A percentile compares a stretch with the other conserved stretches of the same genome.
Conservation (phyloP, 2,888 invertebrate genomes). For the Tortricodes alternella region DNA sequence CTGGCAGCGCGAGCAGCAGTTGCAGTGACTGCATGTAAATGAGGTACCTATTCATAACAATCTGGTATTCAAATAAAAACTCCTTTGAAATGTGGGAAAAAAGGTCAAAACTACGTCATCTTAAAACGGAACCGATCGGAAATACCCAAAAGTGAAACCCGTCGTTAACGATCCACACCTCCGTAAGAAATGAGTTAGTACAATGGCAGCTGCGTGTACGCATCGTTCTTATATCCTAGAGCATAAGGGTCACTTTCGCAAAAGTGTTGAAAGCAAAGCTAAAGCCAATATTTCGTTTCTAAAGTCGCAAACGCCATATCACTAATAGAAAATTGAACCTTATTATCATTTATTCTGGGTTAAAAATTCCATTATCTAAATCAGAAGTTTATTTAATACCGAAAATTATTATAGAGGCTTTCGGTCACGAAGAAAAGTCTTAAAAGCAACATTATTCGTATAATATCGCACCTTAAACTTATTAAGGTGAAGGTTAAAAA, state of each 20-base stretch:
- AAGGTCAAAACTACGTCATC: neutral
- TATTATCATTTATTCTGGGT: neutral
- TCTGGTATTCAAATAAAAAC: too few relatives aligned
- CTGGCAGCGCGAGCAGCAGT: too few relatives aligned
- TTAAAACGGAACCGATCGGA: neutral
- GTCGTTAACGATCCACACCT: neutral
- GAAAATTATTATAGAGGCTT: too few relatives aligned
- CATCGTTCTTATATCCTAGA: neutral
- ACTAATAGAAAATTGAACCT: neutral
- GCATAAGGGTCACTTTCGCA: too few relatives aligned
- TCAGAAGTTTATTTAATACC: neutral
- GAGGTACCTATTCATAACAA: too few relatives aligned
- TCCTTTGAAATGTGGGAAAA: too few relatives aligned
- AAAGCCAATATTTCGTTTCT: too few relatives aligned
- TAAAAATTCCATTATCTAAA: neutral
- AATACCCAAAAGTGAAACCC: constrained; percentile 2
- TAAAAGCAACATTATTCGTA: too few relatives aligned
- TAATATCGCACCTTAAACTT: too few relatives aligned
- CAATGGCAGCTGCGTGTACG: neutral
- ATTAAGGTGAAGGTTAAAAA: neutral
- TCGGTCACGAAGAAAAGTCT: too few relatives aligned
- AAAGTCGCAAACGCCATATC: neutral
- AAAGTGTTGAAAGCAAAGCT: too few relatives aligned
- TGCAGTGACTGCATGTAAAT: too few relatives aligned
- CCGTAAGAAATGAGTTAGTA: neutral